Conservation (phyloP, 2,888 invertebrate species). For the Cantharis rustica region DNA sequence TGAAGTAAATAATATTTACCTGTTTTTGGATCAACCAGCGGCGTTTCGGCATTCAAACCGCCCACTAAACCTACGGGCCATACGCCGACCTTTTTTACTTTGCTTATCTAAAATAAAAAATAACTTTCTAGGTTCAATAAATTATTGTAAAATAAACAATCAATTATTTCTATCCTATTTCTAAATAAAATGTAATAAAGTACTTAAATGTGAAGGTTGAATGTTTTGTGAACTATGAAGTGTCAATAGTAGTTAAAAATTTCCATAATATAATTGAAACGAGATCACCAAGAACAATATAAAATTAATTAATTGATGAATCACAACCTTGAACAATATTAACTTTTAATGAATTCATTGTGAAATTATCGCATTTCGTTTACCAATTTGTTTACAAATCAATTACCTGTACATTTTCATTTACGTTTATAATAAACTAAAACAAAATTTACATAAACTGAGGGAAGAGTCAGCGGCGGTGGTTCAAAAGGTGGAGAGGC, state of each 20-base stretch:
- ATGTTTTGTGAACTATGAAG: not conserved
- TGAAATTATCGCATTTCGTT: not conserved
- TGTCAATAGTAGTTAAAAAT: not conserved
- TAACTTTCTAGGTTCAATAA: not conserved
- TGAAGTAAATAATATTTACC: constrained; percentile 41
- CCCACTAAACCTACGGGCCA: constrained; percentile 98
- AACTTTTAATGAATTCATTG: not conserved
- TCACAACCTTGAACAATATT: not conserved
- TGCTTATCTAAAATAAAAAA: constrained; percentile 69
- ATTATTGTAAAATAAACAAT: not conserved
- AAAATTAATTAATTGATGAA: not conserved
- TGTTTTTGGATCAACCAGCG: constrained; percentile 69
- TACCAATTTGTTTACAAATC: not conserved
- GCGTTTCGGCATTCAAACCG: constrained; percentile 90
- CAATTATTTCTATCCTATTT: not conserved
- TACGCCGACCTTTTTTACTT: constrained; percentile 82
- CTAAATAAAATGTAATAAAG: not conserved
- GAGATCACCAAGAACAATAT: not conserved
- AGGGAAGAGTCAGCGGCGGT: no score
- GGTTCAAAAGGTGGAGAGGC: no score
- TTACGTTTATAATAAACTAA: no score
- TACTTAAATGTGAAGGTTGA: not conserved
- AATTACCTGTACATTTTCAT: not conserved
- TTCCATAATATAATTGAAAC: not conserved
- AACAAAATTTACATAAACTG: no score